These are phyloP conservation scores for Sebastes oblongus DNA, from an alignment of 2,797 vertebrate genomes.

Conservation along the genomic window DNA sequence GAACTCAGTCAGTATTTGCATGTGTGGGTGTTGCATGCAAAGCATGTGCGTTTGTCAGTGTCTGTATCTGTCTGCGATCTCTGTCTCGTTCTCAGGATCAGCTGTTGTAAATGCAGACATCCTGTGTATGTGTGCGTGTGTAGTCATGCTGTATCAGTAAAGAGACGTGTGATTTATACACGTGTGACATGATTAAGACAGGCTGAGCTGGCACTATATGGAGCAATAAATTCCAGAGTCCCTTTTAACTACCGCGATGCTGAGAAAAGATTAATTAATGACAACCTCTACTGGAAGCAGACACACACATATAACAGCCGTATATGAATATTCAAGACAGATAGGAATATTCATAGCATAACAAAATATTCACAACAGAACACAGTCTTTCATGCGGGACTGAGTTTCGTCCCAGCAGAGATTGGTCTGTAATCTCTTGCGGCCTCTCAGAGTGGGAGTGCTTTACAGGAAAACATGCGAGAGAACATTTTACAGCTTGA, in stretches of 20 bases:
- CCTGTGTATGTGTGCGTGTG: neutral
- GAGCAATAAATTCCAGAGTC: constrained; percentile 39
- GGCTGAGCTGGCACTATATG: constrained; percentile 9
- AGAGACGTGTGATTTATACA: constrained; percentile 31
- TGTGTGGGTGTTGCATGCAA: neutral
- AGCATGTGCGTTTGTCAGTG: neutral
- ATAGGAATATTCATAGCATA: neutral
- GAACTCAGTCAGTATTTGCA: neutral
- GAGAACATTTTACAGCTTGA: constrained; percentile 35
- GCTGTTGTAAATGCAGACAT: neutral
- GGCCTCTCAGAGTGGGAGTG: constrained; percentile 26
- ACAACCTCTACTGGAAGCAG: neutral
- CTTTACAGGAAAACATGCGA: constrained; percentile 4
- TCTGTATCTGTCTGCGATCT: neutral
- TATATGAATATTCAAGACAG: constrained; percentile 1
- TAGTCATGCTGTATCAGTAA: neutral
- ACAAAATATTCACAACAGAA: neutral
- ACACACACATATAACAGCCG: neutral
- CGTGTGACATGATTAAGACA: constrained; percentile 20
- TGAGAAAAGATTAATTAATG: constrained; percentile 19
- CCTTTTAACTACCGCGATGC: neutral
- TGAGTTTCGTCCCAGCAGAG: constrained; percentile 4
- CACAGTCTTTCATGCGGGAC: neutral
- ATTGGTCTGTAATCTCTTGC: constrained; percentile 10
- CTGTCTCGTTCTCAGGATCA: neutral